Conservation (phyloP, 30 jellyfish, hydroid and myxozoan genomes). For the Phacellophora camtschatica region DNA sequence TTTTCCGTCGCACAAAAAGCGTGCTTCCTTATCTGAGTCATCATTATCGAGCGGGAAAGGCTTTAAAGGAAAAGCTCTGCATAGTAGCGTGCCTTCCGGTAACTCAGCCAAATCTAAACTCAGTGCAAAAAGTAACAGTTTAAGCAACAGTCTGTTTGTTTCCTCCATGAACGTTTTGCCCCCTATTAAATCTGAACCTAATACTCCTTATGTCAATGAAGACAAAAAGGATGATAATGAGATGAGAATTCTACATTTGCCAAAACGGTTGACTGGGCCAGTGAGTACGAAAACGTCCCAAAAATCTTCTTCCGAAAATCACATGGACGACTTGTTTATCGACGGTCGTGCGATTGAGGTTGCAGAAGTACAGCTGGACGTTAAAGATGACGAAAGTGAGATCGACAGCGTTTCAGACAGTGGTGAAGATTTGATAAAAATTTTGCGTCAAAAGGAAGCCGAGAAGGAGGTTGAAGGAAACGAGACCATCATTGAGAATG, state of each 20-base stretch:
- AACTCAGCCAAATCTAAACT: constrained; percentile 28
- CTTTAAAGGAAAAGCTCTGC: constrained; percentile 64
- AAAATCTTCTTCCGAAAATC: not conserved
- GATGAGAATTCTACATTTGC: constrained; percentile 14
- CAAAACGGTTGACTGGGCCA: not conserved
- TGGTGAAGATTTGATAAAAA: constrained; percentile 30
- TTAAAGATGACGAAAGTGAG: not conserved
- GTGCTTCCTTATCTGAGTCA: not conserved
- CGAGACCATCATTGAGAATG: not conserved
- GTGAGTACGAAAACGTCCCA: not conserved
- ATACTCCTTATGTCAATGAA: constrained; percentile 27
- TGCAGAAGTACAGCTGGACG: constrained; percentile 10
- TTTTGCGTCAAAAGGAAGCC: not conserved
- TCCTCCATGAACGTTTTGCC: constrained; percentile 45
- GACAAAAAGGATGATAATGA: not conserved
- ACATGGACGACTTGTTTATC: constrained; percentile 1
- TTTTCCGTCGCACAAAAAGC: constrained; percentile 22
- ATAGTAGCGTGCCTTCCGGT: constrained; percentile 36
- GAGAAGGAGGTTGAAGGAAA: not conserved
- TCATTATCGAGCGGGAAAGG: constrained; percentile 35
- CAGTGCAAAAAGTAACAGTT: constrained; percentile 26
- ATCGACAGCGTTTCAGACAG: not conserved
- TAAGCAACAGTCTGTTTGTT: constrained; percentile 20
- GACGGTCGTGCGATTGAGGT: constrained; percentile 67
- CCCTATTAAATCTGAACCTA: constrained; percentile 63